These are phyloP conservation scores for Megalops atlanticus DNA, from an alignment of 2,113 vertebrate genomes.

Conservation along the genomic window DNA sequence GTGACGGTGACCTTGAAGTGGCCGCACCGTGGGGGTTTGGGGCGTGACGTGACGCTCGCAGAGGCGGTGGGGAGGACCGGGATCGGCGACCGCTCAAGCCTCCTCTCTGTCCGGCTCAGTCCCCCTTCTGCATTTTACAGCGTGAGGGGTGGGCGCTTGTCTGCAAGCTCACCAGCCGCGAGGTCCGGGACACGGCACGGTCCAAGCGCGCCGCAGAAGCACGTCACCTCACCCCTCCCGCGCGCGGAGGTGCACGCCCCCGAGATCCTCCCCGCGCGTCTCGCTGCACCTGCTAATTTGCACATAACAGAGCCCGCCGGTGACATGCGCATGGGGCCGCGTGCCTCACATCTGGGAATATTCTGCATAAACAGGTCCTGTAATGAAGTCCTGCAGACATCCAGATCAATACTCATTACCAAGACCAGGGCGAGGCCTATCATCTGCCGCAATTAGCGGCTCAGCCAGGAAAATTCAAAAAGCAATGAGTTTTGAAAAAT, in stretches of 20 bases:
- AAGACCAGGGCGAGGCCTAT: conserved; percentile 30
- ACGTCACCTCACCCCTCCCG: neutral
- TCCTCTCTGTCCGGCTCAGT: too few species aligned
- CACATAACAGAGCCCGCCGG: neutral
- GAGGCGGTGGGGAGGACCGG: neutral
- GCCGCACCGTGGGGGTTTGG: neutral
- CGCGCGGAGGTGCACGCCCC: neutral
- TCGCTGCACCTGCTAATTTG: neutral
- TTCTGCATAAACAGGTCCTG: conserved; percentile 27
- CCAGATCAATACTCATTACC: conserved; percentile 49
- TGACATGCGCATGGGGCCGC: conserved; percentile 14
- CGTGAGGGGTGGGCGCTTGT: neutral
- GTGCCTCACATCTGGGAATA: conserved; percentile 20
- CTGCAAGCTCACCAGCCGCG: neutral
- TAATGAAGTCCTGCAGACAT: conserved; percentile 42
- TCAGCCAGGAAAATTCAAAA: conserved; percentile 22
- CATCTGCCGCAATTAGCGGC: conserved; percentile 22
- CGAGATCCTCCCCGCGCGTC: neutral
- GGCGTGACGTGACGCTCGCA: neutral
- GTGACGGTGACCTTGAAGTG: conserved; percentile 17
- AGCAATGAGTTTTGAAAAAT: neutral
- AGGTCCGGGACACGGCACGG: neutral
- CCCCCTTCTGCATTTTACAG: too few species aligned
- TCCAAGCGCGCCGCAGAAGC: neutral
- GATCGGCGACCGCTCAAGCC: neutral